Evolutionary conservation across 2,797 vertebrate genomes (phyloP).

Genomic region (Phrynocephalus forsythii): DNA sequence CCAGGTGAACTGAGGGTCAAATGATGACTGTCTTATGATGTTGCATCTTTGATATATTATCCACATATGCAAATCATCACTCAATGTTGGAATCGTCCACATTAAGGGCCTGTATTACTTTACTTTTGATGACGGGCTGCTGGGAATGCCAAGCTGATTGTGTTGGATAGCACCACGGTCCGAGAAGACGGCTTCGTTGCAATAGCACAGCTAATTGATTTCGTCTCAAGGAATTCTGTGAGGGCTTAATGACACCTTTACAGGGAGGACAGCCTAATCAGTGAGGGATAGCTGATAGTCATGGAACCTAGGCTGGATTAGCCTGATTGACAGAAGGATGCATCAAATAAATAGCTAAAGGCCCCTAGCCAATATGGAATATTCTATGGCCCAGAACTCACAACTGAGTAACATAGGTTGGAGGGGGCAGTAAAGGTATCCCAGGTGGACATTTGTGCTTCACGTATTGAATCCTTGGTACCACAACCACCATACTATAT

Average conservation of each 20-base stretch:
- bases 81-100: background rate
- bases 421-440: background rate
- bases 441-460: background rate
- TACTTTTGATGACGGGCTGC: background rate
- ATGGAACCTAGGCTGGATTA: background rate
- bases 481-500: background rate
- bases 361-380: background rate
- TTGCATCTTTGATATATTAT: background rate
- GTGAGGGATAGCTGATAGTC: background rate
- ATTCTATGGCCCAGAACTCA: background rate
- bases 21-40: background rate
- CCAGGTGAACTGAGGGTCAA: background rate
- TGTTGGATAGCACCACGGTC: background rate
- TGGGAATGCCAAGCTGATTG: background rate
- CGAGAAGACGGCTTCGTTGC: background rate
- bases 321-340: background rate
- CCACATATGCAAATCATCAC: background rate
- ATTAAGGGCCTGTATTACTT: background rate
- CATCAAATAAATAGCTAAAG: background rate
- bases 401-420: background rate
- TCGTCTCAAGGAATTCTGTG: background rate
- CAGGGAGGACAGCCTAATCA: background rate
- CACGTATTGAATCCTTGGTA: too few species aligned
- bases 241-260: background rate
- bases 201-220: background rate